These are phyloP conservation scores for Tetrax tetrax DNA, from an alignment of 2,113 vertebrate genomes.

Conservation along the genomic window DNA sequence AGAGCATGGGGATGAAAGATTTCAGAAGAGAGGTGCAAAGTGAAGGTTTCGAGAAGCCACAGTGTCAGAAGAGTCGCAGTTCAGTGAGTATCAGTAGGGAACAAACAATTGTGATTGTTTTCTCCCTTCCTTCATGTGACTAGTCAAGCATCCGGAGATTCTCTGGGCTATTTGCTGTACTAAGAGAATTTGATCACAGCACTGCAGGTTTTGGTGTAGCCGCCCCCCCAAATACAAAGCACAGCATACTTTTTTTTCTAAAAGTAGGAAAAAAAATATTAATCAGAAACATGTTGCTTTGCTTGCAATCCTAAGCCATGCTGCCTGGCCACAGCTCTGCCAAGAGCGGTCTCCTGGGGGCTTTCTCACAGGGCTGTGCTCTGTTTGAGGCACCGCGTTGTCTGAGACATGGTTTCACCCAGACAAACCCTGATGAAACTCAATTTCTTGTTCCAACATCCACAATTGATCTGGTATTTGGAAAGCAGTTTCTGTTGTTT, in stretches of 20 bases:
- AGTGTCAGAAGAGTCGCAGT: not conserved
- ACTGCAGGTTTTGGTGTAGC: not conserved
- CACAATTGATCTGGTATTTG: not conserved
- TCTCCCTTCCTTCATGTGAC: not conserved
- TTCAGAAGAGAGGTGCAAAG: not conserved
- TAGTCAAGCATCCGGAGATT: not conserved
- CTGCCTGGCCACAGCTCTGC: not conserved
- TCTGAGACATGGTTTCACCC: not conserved
- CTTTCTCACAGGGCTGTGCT: not conserved
- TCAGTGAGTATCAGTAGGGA: not conserved
- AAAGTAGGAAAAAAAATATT: not conserved
- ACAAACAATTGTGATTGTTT: not conserved
- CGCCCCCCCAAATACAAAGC: not conserved
- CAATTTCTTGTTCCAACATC: not conserved
- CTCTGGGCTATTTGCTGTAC: not conserved
- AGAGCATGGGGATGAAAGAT: not conserved
- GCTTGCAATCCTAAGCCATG: not conserved
- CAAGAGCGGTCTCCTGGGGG: not conserved
- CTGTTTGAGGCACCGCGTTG: not conserved
- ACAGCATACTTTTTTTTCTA: not conserved
- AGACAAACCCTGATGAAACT: slow-evolving; percentile 10
- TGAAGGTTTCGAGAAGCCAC: not conserved
- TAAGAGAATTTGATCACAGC: not conserved
- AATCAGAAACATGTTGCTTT: not conserved
- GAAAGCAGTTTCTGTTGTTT: slow-evolving; percentile 8